phyloP scores from a whole-genome alignment of 1,140 invertebrate genomes.

The Nymphalis io region DNA sequence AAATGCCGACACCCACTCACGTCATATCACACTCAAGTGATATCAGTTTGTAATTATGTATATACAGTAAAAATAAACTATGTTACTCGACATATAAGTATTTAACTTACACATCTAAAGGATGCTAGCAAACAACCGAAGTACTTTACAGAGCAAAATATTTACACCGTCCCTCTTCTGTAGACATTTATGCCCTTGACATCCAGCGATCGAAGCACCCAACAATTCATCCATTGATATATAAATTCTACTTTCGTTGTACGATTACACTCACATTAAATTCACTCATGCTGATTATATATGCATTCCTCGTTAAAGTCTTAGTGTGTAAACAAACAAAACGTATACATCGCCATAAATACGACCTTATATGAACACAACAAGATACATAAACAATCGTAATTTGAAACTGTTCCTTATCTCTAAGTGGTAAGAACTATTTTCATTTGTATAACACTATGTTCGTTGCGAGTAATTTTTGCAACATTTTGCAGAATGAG shows the following conservation, averaged over 20 bases:
- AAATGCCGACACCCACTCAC: no score
- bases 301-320: conserved; percentile 26
- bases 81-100: no score
- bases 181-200: no score
- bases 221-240: conserved; percentile 3
- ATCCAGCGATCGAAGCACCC: not conserved
- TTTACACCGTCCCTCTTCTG: no score
- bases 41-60: no score
- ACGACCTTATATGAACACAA: conserved; percentile 27
- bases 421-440: not conserved
- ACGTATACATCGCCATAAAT: conserved; percentile 47
- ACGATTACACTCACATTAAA: conserved; percentile 38
- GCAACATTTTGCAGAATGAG: conserved; percentile 55
- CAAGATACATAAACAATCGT: not conserved
- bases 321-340: conserved; percentile 51
- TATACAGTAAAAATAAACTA: no score
- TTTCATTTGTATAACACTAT: not conserved
- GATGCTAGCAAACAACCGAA: no score
- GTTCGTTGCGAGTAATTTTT: not conserved
- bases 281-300: conserved; percentile 26
- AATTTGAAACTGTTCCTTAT: not conserved
- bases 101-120: no score
- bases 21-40: no score
- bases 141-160: no score
- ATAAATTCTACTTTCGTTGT: conserved; percentile 10